Evolutionary conservation across 2,888 invertebrate species (phyloP), one percentile per base, ranked within the genome.

Genomic region (Aplocera efformata): DNA sequence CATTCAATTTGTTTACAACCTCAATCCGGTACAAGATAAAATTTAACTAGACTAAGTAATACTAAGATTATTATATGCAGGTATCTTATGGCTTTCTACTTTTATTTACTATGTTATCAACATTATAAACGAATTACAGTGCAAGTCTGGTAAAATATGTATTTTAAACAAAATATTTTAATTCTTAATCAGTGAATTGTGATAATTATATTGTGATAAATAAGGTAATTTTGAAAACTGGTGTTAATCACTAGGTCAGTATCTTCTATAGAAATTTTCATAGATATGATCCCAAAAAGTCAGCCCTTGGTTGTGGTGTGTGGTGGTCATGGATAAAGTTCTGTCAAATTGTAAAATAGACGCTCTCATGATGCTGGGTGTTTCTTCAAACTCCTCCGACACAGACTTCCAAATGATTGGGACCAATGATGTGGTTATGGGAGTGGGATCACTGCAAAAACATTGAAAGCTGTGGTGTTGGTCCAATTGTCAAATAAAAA

Each of bases 391-490:
- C 1, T 54, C 42, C 1, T 48, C 48, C 0, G 53, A 49, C 0
- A 54, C 42, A 0, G 83, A 76, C 47, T 72, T 70, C 86, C 85
- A 88, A 28, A 85, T 65, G 0, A 72, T 54, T 0, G 82, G 79
- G 9, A 81, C 60, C 9, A 68, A 32, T 7, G 66, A 55, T 21
- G 78, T 73, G 7, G 70, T 72, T 5, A 86, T 50, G 1, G 86
- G 86, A 27, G 84, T 85, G 1, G 86, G 86, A 24, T 86, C 86
- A 2, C 86, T 88, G 67, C 17, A 58, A 68, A 8, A n/a, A 23
- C 3, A 8, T 8, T 23, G 13, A 17, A 17, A n/a, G n/a, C n/a
- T n/a, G n/a, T 23, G 7, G 11, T 5, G 7, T 32, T n/a, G 6
- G 5, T 9, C n/a, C 27, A 24, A 13, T 10, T 27, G 2, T 24